Percentiles rank a stretch among this genome's conserved stretches.
phyloP scores from a whole-genome alignment of 2,797 vertebrate genomes.

The Trematomus bernacchii region DNA sequence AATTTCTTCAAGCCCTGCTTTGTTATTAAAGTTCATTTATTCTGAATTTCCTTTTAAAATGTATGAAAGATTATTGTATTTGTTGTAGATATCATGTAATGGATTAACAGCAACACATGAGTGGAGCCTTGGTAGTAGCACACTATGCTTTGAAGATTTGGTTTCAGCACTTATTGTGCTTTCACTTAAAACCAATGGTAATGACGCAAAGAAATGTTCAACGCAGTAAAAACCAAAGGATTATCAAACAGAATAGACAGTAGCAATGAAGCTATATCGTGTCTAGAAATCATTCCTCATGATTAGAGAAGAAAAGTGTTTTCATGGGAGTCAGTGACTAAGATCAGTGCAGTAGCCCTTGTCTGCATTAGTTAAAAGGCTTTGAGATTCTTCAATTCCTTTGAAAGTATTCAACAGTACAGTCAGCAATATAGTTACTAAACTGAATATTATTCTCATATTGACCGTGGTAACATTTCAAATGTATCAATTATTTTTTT shows the following conservation, averaged over 20 bases:
- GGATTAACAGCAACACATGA: not conserved
- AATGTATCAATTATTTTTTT: conserved; percentile 17
- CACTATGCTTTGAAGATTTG: not conserved
- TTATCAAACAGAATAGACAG: conserved; percentile 8
- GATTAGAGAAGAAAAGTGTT: not conserved
- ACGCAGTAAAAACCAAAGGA: not conserved
- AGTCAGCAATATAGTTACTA: conserved; percentile 26
- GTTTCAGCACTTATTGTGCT: not conserved
- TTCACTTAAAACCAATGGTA: not conserved
- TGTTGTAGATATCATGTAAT: not conserved
- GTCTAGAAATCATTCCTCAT: conserved; percentile 8
- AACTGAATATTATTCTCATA: conserved; percentile 36
- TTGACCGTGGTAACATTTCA: conserved; percentile 34
- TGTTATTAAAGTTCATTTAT: conserved; percentile 12
- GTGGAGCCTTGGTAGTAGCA: not conserved
- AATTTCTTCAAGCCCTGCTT: not conserved
- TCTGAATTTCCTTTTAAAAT: conserved; percentile 2
- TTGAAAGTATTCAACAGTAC: not conserved
- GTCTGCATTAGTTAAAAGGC: conserved; percentile 2
- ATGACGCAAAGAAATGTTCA: conserved; percentile 8
- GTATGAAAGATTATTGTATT: not conserved
- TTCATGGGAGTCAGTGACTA: conserved; percentile 1
- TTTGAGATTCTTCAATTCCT: conserved; percentile 21
- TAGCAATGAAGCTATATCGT: not conserved
- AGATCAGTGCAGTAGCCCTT: conserved; percentile 4